Base-by-base conservation (phyloP, 2,113 vertebrate species). In the Tor tambroides region DNA sequence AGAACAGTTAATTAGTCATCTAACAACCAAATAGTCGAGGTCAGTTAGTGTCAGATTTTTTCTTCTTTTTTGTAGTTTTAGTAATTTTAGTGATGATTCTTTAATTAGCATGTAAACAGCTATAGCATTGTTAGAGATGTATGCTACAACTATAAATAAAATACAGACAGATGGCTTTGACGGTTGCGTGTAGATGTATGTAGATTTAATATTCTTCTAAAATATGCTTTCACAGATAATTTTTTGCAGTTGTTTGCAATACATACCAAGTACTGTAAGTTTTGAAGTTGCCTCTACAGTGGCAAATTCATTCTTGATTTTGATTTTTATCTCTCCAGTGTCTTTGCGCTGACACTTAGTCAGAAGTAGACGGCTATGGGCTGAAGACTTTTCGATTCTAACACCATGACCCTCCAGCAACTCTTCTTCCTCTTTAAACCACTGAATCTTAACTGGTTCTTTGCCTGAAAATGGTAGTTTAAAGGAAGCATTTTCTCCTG, bases 241-340 rank as follows among this genome's bases (percentile, higher is more conserved):
- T 49, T 49, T 15, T 49, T 28, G 12, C 63, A 86, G 17, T 8
- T 80, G 17, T 56, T 72, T 23, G 7, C 76, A 28, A 69, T 46
- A 91, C 96, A 94, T 90, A 98, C 97, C 97, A 87, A 94, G 81
- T 32, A 98, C 96, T 54, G 94, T 23, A 6, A 98, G 94, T 84
- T 92, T 95, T 49, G 97, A 89, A 84, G 91, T 11, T 6, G 96
- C 95, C 76, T 96, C 95, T n/a, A 87, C 84, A 15, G 92, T 91
- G 2, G 96, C 96, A 56, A 94, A 96, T 87, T 96, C 87, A 0
- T 97, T 98, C 91, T 93, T 97, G 69, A 98, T 92, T 83, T 93
- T 97, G 71, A 97, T 91, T 92, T 95, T 95, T 87, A 98, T 94
- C 38, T 93, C 95, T 80, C 96, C 97, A 19, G 92, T 69, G 74